Conservation (phyloP, 2,888 invertebrate species). For the Glyphotaelius pellucidus region DNA sequence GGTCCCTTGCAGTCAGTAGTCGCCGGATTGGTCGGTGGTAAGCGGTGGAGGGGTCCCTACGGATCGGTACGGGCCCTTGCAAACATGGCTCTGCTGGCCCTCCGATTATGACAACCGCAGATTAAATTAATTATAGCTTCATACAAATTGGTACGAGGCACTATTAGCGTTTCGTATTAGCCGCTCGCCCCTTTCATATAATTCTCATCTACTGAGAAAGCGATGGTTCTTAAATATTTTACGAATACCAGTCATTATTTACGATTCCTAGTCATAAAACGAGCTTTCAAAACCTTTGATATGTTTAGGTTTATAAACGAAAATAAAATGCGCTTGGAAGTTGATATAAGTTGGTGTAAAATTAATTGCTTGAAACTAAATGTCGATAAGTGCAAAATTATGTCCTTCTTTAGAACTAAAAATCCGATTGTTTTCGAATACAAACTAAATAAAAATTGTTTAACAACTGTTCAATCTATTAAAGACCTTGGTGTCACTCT, state of each 20-base stretch:
- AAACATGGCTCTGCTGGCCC: slow-evolving; percentile 32
- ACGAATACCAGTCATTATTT: not conserved
- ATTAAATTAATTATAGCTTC: slow-evolving; percentile 62
- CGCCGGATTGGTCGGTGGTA: slow-evolving; percentile 31
- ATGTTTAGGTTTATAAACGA: too few relatives aligned
- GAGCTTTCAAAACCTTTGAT: too few relatives aligned
- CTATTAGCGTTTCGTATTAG: slow-evolving; percentile 54
- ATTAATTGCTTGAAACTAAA: too few relatives aligned
- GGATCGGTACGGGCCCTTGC: not conserved
- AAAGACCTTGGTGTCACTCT: too few relatives aligned
- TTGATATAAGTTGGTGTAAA: too few relatives aligned
- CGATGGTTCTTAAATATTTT: not conserved
- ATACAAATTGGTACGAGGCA: slow-evolving; percentile 58
- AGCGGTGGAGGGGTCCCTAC: not conserved
- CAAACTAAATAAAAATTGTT: too few relatives aligned
- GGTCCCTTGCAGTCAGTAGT: not conserved
- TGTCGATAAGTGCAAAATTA: too few relatives aligned
- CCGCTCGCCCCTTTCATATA: not conserved
- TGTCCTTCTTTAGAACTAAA: too few relatives aligned
- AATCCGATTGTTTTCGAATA: too few relatives aligned
- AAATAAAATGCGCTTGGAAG: too few relatives aligned
- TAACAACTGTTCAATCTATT: too few relatives aligned
- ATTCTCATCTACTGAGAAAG: not conserved
- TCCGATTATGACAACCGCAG: slow-evolving; percentile 41
- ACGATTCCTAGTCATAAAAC: not conserved